These are phyloP conservation scores for Cataglyphis rosenhaueri DNA, from an alignment of 2,888 invertebrate species.

Conservation along the genomic window DNA sequence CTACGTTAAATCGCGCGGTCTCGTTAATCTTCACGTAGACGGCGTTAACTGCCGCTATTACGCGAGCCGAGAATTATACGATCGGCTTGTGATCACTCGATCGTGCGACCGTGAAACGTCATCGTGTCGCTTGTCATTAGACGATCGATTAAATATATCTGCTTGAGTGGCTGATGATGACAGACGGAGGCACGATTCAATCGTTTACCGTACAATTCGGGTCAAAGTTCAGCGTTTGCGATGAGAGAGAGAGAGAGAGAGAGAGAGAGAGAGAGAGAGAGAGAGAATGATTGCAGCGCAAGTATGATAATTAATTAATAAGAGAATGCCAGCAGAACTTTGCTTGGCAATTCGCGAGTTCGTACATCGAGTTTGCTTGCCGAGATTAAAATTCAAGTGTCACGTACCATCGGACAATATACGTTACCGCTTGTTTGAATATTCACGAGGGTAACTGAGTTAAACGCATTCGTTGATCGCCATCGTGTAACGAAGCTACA, in stretches of 20 bases:
- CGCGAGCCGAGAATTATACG: slow-evolving; percentile 5
- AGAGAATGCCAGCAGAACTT: slow-evolving; percentile 3
- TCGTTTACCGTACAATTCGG: slow-evolving; percentile 47
- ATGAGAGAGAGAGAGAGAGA: too few species aligned
- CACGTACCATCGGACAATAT: not conserved
- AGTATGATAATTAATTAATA: slow-evolving; percentile 42
- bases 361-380: not conserved
- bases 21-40: not conserved
- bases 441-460: slow-evolving; percentile 17
- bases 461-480: slow-evolving; percentile 9
- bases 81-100: not conserved
- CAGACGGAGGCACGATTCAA: not conserved
- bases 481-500: slow-evolving; percentile 20
- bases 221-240: slow-evolving; percentile 60
- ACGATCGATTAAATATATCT: slow-evolving; percentile 12
- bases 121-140: not conserved
- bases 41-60: not conserved
- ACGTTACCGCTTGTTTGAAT: slow-evolving; percentile 34
- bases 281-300: not conserved
- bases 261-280: not conserved
- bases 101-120: slow-evolving; percentile 9
- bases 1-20: not conserved
- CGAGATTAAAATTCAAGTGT: slow-evolving; percentile 43
- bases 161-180: not conserved
- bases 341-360: slow-evolving; percentile 17